Evolutionary conservation across 2,113 vertebrate genomes (phyloP).

Genomic region (Dermatemys mawii): DNA sequence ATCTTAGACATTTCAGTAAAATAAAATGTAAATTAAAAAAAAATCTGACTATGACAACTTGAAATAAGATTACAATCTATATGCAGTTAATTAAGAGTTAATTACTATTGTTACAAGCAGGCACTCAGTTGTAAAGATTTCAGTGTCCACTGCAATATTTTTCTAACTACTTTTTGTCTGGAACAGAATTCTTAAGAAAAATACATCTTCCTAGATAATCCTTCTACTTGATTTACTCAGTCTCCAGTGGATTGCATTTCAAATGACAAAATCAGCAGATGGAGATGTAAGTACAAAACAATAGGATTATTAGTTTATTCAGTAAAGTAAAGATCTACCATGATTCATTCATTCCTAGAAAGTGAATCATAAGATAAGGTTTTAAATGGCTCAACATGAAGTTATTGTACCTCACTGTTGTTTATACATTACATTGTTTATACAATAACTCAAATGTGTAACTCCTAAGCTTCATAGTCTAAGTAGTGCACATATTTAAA

Average conservation of each 20-base stretch:
- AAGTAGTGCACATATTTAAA: background rate
- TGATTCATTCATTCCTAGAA: rapidly evolving
- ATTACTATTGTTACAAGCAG: background rate
- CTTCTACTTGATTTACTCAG: background rate
- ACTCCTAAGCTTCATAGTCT: background rate
- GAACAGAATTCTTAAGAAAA: slow-evolving; percentile 10
- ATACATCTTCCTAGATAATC: background rate
- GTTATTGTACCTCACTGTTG: rapidly evolving
- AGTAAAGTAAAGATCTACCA: background rate
- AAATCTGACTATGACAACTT: background rate
- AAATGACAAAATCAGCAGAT: background rate
- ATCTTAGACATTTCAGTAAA: background rate
- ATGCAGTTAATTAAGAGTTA: too few relatives aligned
- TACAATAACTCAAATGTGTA: background rate
- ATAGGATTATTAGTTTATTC: background rate
- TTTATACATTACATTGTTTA: background rate
- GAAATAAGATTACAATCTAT: background rate
- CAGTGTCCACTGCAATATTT: background rate
- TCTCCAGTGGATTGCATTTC: background rate
- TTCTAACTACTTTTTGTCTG: background rate
- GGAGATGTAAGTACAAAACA: background rate
- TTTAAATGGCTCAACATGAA: background rate
- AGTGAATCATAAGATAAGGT: background rate
- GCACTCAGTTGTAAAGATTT: background rate
- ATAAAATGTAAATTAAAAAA: background rate